Percentiles rank a stretch among this genome's conserved stretches.
Evolutionary conservation across 2,113 vertebrate species (phyloP).

Genomic region (Coracopsis vasa): DNA sequence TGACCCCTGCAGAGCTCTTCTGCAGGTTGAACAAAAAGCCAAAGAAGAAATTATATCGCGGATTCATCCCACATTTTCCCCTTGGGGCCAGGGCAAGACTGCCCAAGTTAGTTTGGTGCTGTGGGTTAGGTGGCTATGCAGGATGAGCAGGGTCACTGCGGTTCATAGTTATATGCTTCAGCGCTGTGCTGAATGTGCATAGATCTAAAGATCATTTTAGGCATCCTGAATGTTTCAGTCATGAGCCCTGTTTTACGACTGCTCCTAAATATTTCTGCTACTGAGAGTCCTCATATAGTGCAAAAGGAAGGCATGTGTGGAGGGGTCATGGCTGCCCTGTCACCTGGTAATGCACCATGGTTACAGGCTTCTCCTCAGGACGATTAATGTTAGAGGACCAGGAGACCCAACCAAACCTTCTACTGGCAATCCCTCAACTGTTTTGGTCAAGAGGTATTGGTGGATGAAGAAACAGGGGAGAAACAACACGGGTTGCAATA

Average conservation of each 20-base stretch:
- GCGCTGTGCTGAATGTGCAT: neutral
- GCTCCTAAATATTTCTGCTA: neutral
- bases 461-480: neutral
- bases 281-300: neutral
- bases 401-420: neutral
- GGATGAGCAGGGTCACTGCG: accelerated
- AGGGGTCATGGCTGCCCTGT: neutral
- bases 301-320: neutral
- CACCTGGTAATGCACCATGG: neutral
- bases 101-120: neutral
- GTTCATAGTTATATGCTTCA: neutral
- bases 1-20: neutral
- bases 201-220: neutral
- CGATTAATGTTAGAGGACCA: neutral
- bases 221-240: neutral
- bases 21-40: neutral
- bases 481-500: accelerated
- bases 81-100: no score
- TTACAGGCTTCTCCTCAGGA: neutral
- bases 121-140: neutral
- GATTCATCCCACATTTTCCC: neutral
- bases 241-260: neutral
- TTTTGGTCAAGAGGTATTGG: neutral
- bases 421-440: neutral
- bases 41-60: neutral